Evolutionary conservation across 2,888 invertebrate species (phyloP), one percentile per base, ranked within the genome.

Genomic region (Diarsia mendica): DNA sequence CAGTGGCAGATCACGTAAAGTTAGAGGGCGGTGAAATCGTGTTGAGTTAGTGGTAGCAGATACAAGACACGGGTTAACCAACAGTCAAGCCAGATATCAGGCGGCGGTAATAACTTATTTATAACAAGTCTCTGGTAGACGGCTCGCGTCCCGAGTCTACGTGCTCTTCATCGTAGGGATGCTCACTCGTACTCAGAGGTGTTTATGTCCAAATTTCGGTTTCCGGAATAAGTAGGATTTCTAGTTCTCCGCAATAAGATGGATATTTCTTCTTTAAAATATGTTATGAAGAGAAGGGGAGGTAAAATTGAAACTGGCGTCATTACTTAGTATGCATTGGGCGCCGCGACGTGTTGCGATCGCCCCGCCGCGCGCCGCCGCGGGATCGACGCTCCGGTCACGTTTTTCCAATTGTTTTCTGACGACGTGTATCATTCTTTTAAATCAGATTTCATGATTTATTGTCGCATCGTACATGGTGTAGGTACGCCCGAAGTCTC

Each of bases 351-450:
- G 93, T 91, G 93, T 92, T 88, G 92, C 94, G 94, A 95, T 94
- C 94, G 93, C 91, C 91, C 86, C 91, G 60, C 63, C 63, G 87
- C 91, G 46, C 23, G 46, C 91, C 91, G 89, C 91, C 89, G 86
- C 91, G 91, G 88, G 92, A 92, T 93, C 94, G 90, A 89, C 86
- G 91, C 92, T 91, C 92, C 90, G 90, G 93, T 95, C 96, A 96
- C 96, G 96, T 96, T 92, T 92, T 91, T 91, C 94, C 95, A 95
- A 96, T 96, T 96, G 96, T 96, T 96, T 96, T 95, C 95, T 95
- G 96, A 96, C 94, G 96, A 95, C 95, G 92, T 93, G 95, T 94
- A 95, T 96, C 95, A 95, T 95, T 95, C 94, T 94, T 95, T 95
- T 94, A 94, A 95, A 95, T 94, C 94, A 93, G 93, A 93, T 93